Conservation (phyloP, 2,797 vertebrate species). For the Amazona ochrocephala region DNA sequence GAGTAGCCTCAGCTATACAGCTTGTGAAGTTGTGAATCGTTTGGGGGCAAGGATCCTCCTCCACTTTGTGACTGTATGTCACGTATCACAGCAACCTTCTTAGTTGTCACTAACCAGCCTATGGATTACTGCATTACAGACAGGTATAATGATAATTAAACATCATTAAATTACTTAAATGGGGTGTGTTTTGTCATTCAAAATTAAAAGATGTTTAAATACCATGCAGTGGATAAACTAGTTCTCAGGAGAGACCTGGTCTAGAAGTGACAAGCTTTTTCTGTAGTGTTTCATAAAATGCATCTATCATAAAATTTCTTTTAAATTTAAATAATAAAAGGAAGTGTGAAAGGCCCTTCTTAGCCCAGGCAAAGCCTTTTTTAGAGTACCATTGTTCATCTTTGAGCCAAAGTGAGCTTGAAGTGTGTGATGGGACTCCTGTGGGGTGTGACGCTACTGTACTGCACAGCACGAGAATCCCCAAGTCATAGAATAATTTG, state of each 20-base stretch:
- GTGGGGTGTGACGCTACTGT: neutral
- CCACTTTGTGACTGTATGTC: neutral
- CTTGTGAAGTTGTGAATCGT: neutral
- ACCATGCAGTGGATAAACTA: neutral
- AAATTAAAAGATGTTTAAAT: neutral
- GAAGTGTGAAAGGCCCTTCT: neutral
- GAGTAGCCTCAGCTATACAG: neutral
- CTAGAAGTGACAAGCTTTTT: neutral
- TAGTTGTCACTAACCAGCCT: neutral
- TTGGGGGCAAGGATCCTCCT: neutral
- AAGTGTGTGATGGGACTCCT: neutral
- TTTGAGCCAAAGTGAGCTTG: neutral
- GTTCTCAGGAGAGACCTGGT: neutral
- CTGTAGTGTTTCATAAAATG: neutral
- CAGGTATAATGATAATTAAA: neutral
- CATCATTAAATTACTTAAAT: neutral
- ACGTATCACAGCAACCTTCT: neutral
- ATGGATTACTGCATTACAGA: neutral
- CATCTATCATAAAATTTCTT: neutral
- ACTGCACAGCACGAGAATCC: accelerated
- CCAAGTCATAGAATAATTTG: neutral
- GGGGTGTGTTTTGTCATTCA: neutral
- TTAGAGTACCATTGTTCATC: neutral
- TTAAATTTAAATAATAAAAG: neutral
- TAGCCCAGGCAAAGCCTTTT: neutral